phyloP scores from a whole-genome alignment of 2,113 vertebrate genomes.

The Symphodus melops region DNA sequence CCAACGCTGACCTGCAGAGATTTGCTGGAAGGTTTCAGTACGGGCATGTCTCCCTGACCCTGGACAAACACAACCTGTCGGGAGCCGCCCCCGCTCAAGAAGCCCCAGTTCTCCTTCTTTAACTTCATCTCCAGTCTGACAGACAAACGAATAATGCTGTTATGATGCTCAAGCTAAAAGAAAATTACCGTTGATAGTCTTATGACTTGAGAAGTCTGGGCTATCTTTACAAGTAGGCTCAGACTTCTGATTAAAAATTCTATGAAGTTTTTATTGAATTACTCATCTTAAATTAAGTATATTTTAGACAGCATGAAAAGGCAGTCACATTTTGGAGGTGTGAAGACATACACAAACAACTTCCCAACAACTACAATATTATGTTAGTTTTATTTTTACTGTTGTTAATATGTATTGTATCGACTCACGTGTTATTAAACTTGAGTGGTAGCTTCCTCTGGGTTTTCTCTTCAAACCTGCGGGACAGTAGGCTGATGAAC shows the following conservation, averaged over 20 bases:
- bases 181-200: neutral
- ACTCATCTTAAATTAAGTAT: too few species aligned
- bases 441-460: conserved; percentile 95
- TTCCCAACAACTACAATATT: too few species aligned
- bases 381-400: too few species aligned
- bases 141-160: neutral
- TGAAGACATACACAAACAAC: too few species aligned
- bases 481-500: conserved; percentile 93
- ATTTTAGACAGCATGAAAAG: too few species aligned
- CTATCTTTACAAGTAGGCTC: too few species aligned
- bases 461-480: conserved; percentile 93
- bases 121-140: conserved; percentile 94
- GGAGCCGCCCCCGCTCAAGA: conserved; percentile 91
- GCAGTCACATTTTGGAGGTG: too few species aligned
- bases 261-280: too few species aligned
- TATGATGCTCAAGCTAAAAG: neutral
- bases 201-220: neutral
- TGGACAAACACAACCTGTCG: conserved; percentile 92
- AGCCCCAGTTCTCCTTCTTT: conserved; percentile 98
- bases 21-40: conserved; percentile 93
- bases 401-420: neutral
- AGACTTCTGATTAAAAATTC: too few species aligned
- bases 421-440: conserved; percentile 94
- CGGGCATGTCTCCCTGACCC: conserved; percentile 88
- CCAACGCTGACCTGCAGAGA: conserved; percentile 97